Conservation (phyloP, 35 echinoderm and acorn worm species). For the Apostichopus californicus region DNA sequence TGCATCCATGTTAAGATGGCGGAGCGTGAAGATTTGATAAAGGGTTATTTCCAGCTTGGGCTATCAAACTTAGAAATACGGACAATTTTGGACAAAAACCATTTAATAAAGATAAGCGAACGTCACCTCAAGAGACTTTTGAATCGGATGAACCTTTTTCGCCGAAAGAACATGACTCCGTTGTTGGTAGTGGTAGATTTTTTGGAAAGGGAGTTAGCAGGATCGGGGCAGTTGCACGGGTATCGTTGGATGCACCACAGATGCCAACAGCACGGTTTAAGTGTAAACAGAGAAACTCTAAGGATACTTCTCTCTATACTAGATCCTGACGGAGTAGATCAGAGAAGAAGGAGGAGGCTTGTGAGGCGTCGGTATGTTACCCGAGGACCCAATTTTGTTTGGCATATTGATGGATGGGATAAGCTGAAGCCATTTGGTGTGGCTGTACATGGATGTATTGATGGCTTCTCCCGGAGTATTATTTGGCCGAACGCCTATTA, state of each 20-base stretch:
- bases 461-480: slow-evolving; percentile 4
- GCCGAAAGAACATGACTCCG: background rate
- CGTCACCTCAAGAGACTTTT: slow-evolving; percentile 1
- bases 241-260: slow-evolving; percentile 12
- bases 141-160: background rate
- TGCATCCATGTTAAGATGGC: background rate
- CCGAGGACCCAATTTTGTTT: slow-evolving; percentile 67
- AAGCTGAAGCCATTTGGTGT: slow-evolving; percentile 52
- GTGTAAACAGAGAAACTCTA: background rate
- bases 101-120: background rate
- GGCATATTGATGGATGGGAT: slow-evolving; percentile 79
- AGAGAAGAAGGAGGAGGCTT: slow-evolving; percentile 51
- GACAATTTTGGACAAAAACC: background rate
- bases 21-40: background rate
- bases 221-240: background rate
- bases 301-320: slow-evolving; percentile 5
- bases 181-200: background rate
- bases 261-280: background rate
- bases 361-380: slow-evolving; percentile 52
- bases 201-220: background rate
- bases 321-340: slow-evolving; percentile 19
- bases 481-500: background rate
- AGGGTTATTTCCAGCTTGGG: slow-evolving; percentile 1
- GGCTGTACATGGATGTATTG: background rate
- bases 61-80: background rate